Base-by-base conservation (phyloP, 2,888 invertebrate species). In the Keiferia lycopersicella region DNA sequence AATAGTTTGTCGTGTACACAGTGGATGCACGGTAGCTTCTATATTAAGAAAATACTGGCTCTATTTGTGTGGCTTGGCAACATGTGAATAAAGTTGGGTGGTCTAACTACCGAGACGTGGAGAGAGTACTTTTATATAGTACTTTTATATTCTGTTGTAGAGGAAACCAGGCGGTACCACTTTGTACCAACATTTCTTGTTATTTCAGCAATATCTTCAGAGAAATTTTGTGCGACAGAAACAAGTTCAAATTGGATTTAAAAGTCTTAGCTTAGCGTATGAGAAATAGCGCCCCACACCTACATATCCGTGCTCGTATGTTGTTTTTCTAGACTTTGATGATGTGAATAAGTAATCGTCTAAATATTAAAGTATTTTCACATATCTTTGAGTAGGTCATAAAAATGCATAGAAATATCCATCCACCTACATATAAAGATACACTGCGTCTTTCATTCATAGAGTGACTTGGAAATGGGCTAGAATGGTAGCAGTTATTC, bases 41-140 rank as follows among this genome's bases (percentile, higher is more conserved):
- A 56, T 56, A 56, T 16, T 56, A 34, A 34, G 34, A 56, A 34
- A n/a, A 56, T 56, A 34, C 51, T 53, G 51, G 10, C 18, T 22
- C 7, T 26, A 12, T 53, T 26, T 22, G 18, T 11, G 30, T 26
- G 53, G 30, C 53, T 53, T 53, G 53, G 53, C 53, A 53, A 30
- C 53, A 30, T n/a, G 12, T 53, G 53, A 53, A 53, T 53, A 30
- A 53, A 12, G 8, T 12, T 1, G 22, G 53, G 51, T 18, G 51
- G 18, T 51, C 51, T 2, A 16, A 22, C n/a, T 45, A 45, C 45
- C 3, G 14, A 41, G n/a, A 45, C 34, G 8, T 34, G 16, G 16
- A n/a, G 45, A n/a, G 45, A 16, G 16, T n/a, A 7, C n/a, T n/a
- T 6, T n/a, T 14, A 3, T 41, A 41, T 14, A 1, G 8, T 14